Evolutionary conservation across 1,140 invertebrate genomes (phyloP).

Genomic region (Drosophila nasuta): DNA sequence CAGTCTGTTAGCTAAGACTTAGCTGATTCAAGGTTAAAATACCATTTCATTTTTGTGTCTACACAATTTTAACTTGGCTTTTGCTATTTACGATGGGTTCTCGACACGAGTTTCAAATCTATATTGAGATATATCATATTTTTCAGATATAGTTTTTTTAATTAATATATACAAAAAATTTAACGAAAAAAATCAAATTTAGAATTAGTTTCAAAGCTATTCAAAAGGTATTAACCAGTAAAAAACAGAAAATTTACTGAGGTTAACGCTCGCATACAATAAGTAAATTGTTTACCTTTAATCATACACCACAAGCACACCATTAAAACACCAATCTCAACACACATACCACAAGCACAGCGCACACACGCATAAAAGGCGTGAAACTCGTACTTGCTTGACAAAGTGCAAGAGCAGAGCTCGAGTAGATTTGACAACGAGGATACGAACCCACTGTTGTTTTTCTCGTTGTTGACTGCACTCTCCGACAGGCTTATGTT

Average conservation of each 20-base stretch:
- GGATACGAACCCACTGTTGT: not conserved
- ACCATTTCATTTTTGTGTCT: no score
- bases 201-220: no score
- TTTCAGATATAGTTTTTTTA: no score
- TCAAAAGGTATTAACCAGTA: slow-evolving; percentile 21
- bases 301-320: slow-evolving; percentile 34
- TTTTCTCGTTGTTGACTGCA: slow-evolving; percentile 27
- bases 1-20: no score
- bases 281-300: slow-evolving; percentile 51
- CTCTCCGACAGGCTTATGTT: slow-evolving; percentile 53
- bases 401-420: slow-evolving; percentile 62
- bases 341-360: slow-evolving; percentile 12
- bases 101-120: no score
- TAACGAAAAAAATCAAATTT: no score
- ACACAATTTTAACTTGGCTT: no score
- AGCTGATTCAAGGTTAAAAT: no score
- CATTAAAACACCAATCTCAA: not conserved
- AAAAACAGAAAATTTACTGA: slow-evolving; percentile 6
- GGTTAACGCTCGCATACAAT: slow-evolving; percentile 10
- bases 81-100: no score
- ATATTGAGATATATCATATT: no score
- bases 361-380: slow-evolving; percentile 44
- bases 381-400: slow-evolving; percentile 22
- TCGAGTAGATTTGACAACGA: slow-evolving; percentile 63
- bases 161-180: no score